These are phyloP conservation scores for Pelecanus crispus DNA, from an alignment of 2,113 vertebrate genomes.

Conservation along the genomic window DNA sequence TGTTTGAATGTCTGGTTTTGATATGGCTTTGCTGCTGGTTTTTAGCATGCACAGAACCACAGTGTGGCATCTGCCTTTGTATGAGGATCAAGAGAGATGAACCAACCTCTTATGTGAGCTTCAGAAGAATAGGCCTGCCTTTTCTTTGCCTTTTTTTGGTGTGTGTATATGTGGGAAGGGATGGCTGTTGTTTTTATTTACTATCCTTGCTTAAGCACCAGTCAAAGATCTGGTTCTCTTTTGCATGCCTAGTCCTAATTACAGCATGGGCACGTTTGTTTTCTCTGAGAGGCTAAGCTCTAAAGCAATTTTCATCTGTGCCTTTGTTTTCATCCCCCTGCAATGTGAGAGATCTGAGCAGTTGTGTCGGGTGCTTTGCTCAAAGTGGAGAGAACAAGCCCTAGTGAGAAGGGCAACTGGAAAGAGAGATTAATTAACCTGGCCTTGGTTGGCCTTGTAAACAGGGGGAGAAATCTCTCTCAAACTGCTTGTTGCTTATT, in stretches of 20 bases:
- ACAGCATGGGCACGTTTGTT: not conserved
- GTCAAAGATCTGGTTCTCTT: constrained; percentile 5
- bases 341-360: constrained; percentile 42
- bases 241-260: constrained; percentile 8
- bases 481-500: constrained; percentile 39
- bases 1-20: constrained; percentile 24
- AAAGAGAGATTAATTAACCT: constrained; percentile 60
- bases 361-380: constrained; percentile 36
- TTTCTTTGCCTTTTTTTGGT: not conserved
- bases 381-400: constrained; percentile 44
- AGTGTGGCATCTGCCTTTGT: constrained; percentile 29
- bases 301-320: constrained; percentile 42
- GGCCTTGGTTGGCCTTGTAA: constrained; percentile 39
- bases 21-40: not conserved
- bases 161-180: not conserved
- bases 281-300: constrained; percentile 10
- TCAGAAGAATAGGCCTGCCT: not conserved
- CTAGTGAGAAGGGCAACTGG: constrained; percentile 40
- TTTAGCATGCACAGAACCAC: not conserved
- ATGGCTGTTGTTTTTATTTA: constrained; percentile 43
- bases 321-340: constrained; percentile 52
- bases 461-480: constrained; percentile 14
- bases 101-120: not conserved
- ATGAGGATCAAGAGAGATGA: not conserved
- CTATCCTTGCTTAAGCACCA: not conserved